phyloP scores from a whole-genome alignment of 2,797 vertebrate genomes.

The Bovichtus diacanthus region DNA sequence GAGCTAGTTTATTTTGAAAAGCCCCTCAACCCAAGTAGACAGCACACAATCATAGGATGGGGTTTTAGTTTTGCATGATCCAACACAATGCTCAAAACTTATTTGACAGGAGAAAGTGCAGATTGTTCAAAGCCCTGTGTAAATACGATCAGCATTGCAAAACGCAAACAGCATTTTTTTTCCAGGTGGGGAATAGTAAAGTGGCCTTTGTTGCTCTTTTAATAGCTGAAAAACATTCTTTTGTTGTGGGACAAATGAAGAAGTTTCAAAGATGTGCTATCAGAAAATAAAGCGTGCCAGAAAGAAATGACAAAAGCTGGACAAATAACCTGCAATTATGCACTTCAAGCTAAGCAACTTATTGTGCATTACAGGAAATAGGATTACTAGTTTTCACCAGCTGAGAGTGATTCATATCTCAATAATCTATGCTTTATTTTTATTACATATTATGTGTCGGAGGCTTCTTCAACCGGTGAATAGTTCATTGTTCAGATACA shows the following conservation, averaged over 20 bases:
- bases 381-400: conserved; percentile 48
- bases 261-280: conserved; percentile 54
- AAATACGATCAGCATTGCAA: conserved; percentile 84
- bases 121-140: conserved; percentile 83
- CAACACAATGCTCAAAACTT: conserved; percentile 86
- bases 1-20: conserved; percentile 84
- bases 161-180: conserved; percentile 80
- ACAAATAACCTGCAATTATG: conserved; percentile 64
- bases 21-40: conserved; percentile 76
- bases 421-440: conserved; percentile 13
- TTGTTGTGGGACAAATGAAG: conserved; percentile 59
- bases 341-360: conserved; percentile 38
- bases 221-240: conserved; percentile 61
- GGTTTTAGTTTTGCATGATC: conserved; percentile 82
- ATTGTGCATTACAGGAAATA: conserved; percentile 17
- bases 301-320: conserved; percentile 48
- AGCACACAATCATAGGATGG: conserved; percentile 79
- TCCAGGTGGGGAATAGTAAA: conserved; percentile 56
- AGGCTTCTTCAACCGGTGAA: conserved; percentile 14
- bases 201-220: conserved; percentile 68
- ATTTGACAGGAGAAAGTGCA: conserved; percentile 76
- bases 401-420: conserved; percentile 16
- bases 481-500: conserved; percentile 43
- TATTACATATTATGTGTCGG: conserved; percentile 23
- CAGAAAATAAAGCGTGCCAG: conserved; percentile 50